Base-by-base conservation (phyloP, 1,140 invertebrate species). In the Trissolcus basalis region DNA sequence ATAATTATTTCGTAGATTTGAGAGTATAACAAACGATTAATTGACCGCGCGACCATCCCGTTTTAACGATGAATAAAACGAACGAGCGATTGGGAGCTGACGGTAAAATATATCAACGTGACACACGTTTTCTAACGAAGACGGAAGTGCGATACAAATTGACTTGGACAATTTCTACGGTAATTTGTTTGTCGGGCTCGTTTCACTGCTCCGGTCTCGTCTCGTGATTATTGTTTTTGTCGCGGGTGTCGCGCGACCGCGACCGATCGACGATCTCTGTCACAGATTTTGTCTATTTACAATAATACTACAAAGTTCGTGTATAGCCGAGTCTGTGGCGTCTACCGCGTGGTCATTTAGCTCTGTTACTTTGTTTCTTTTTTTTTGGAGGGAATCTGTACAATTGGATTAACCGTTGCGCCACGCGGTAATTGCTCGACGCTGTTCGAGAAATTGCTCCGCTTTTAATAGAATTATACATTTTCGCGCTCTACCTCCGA, bases 361-460 rank as follows among this genome's bases (percentile, higher is more conserved):
- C 67, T 68, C 70, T 65, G 61, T 74, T n/a, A n/a, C n/a, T n/a
- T n/a, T n/a, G n/a, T n/a, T n/a, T n/a, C n/a, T n/a, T n/a, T n/a
- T n/a, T n/a, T 71, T 71, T 68, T 75, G 67, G 77, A 74, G 73
- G 73, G 73, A 79, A 70, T 85, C 82, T 85, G 83, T 85, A 85
- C 83, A 85, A 65, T 68, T 76, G 69, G 64, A 79, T 78, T 64
- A 69, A 64, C 36, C 49, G 58, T 72, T 54, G 16, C 39, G 64
- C 53, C 64, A 58, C 45, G 61, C 61, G 67, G 68, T 71, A 71
- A 77, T 77, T 72, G 64, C 48, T 69, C 58, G 63, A 68, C 48
- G 56, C 55, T 56, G 60, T 67, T 73, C 56, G 41, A 73, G 65
- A 73, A 58, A 27, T 70, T 48, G 51, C 69, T 45, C 50, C 55